phyloP scores from a whole-genome alignment of 2,888 invertebrate genomes.

The Clanis bilineata region DNA sequence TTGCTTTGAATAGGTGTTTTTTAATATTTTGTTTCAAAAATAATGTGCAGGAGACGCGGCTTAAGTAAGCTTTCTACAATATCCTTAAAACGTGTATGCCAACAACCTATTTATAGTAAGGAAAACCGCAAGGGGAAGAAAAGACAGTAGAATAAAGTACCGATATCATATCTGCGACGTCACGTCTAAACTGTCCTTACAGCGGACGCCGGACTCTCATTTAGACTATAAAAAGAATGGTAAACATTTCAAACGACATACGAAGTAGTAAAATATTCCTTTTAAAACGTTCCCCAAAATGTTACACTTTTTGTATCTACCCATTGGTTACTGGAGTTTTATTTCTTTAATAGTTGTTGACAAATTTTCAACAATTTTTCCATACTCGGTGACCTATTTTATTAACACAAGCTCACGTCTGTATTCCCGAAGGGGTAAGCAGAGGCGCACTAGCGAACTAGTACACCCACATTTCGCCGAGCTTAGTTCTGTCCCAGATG shows the following conservation, averaged over 20 bases:
- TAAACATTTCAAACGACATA: conserved; percentile 6
- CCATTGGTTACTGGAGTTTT: not conserved
- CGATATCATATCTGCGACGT: not conserved
- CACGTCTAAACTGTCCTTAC: not conserved
- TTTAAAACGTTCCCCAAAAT: not conserved
- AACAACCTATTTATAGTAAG: too few relatives aligned
- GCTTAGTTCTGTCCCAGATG: not conserved
- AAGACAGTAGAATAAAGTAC: too few relatives aligned
- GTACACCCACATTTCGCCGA: too few relatives aligned
- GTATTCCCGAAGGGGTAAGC: too few relatives aligned
- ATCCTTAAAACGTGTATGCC: too few relatives aligned
- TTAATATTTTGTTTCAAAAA: too few relatives aligned
- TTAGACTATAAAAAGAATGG: conserved; percentile 9
- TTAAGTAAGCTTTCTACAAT: too few relatives aligned
- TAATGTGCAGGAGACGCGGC: too few relatives aligned
- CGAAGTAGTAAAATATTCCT: conserved; percentile 13
- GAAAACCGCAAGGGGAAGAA: too few relatives aligned
- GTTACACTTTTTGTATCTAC: not conserved
- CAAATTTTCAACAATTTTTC: not conserved
- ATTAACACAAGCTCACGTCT: too few relatives aligned
- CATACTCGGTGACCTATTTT: not conserved
- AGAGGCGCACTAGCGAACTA: too few relatives aligned
- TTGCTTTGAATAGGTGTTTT: too few relatives aligned
- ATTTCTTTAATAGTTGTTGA: not conserved
- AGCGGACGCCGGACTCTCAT: not conserved